A percentile compares a stretch with the other conserved stretches of the same genome.
Conservation (phyloP, 2,113 vertebrate species). For the Psittacus erithacus region DNA sequence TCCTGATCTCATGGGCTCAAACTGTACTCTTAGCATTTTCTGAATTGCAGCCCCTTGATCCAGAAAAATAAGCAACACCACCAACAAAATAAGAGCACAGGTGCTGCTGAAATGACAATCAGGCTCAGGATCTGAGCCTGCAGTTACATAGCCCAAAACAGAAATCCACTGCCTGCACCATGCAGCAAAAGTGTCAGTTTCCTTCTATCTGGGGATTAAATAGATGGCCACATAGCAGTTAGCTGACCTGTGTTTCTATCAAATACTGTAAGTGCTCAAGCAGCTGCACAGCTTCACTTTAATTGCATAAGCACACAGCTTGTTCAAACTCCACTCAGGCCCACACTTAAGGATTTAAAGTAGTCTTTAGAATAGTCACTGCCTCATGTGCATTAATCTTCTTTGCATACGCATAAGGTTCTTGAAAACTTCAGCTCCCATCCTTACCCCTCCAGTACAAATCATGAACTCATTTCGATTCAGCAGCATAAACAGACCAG, state of each 20-base stretch:
- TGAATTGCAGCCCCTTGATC: neutral
- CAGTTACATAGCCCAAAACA: neutral
- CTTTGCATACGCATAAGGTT: neutral
- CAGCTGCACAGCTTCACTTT: neutral
- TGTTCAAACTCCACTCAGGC: neutral
- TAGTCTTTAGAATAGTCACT: neutral
- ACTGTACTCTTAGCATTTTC: neutral
- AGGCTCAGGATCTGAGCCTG: neutral
- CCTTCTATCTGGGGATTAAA: neutral
- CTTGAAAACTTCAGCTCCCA: neutral
- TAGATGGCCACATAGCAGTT: neutral
- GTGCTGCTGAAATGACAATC: neutral
- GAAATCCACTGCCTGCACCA: neutral
- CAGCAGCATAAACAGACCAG: neutral
- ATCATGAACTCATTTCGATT: neutral
- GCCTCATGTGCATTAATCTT: neutral
- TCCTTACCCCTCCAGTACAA: neutral
- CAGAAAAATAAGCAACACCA: neutral
- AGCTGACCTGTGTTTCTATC: neutral
- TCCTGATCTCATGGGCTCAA: neutral
- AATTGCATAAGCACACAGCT: neutral
- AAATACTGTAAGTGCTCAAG: neutral
- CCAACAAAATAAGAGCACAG: neutral
- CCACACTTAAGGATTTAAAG: neutral
- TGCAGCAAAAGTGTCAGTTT: neutral